phyloP scores from a whole-genome alignment of 2,888 invertebrate genomes.

The Pachycephus smyrnensis region DNA sequence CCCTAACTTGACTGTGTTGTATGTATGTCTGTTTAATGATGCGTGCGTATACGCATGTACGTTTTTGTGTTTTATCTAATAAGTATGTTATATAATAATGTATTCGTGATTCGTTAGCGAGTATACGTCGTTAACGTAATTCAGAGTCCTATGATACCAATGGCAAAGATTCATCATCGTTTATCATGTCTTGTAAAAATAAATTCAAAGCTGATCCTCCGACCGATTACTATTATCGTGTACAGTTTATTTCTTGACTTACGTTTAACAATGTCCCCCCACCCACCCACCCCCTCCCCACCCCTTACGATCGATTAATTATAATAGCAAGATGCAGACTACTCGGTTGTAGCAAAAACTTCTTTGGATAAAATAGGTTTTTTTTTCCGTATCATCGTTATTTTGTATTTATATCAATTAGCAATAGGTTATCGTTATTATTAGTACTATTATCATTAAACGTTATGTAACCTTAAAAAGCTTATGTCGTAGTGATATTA shows the following conservation, averaged over 20 bases:
- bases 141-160: not conserved
- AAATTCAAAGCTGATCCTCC: slow-evolving; percentile 64
- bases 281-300: too few species aligned
- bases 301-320: slow-evolving; percentile 39
- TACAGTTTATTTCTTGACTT: slow-evolving; percentile 44
- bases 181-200: slow-evolving; percentile 63
- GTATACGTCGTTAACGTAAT: too few species aligned
- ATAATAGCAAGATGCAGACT: slow-evolving; percentile 60
- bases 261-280: slow-evolving; percentile 51
- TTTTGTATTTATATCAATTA: slow-evolving; percentile 35
- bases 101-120: too few species aligned
- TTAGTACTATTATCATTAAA: slow-evolving; percentile 40
- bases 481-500: slow-evolving; percentile 65
- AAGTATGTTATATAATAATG: too few species aligned
- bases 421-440: slow-evolving; percentile 28
- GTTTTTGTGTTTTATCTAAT: too few species aligned
- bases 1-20: not conserved
- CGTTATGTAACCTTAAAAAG: slow-evolving; percentile 57
- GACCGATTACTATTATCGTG: slow-evolving; percentile 45
- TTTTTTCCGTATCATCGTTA: slow-evolving; percentile 41
- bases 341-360: slow-evolving; percentile 65
- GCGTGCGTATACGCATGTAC: too few species aligned
- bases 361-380: slow-evolving; percentile 64
- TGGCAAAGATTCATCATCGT: slow-evolving; percentile 16
- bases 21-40: too few species aligned